A percentile compares a stretch with the other conserved stretches of the same genome.
Evolutionary conservation across 2,113 vertebrate genomes (phyloP).

Genomic region (Oreochromis tanganicae): DNA sequence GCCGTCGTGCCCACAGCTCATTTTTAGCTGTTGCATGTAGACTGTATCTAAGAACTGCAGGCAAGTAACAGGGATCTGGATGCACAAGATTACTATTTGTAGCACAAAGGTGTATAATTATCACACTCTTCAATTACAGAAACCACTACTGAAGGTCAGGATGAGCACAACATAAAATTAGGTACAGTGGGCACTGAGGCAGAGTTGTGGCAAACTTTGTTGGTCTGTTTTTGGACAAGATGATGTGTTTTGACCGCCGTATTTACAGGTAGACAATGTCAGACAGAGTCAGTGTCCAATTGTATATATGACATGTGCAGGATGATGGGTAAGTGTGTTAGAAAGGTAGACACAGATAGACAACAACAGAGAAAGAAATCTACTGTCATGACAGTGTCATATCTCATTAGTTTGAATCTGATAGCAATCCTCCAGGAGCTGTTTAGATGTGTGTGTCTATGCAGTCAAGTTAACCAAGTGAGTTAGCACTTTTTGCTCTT

Average conservation of each 20-base stretch:
- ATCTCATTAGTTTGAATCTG: constrained; percentile 18
- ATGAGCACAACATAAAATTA: background rate
- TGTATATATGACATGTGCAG: background rate
- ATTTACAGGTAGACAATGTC: background rate
- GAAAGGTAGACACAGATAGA: background rate
- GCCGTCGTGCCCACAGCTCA: constrained; percentile 1
- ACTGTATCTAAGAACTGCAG: background rate
- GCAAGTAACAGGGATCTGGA: background rate
- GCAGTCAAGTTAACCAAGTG: background rate
- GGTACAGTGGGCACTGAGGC: background rate
- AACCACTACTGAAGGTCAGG: background rate
- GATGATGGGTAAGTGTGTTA: background rate
- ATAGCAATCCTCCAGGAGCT: background rate
- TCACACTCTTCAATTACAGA: background rate
- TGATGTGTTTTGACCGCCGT: background rate
- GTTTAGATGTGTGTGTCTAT: background rate
- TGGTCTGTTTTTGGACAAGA: background rate
- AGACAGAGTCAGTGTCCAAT: background rate
- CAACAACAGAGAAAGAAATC: background rate
- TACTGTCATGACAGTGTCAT: background rate
- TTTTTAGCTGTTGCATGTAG: constrained; percentile 25
- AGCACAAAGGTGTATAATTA: constrained; percentile 27
- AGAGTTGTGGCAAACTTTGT: background rate
- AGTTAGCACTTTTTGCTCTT: background rate
- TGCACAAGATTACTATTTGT: background rate